Percentiles rank a stretch among this genome's conserved stretches.
Conservation (phyloP, 2,888 invertebrate genomes). For the Limnephilus lunatus region DNA sequence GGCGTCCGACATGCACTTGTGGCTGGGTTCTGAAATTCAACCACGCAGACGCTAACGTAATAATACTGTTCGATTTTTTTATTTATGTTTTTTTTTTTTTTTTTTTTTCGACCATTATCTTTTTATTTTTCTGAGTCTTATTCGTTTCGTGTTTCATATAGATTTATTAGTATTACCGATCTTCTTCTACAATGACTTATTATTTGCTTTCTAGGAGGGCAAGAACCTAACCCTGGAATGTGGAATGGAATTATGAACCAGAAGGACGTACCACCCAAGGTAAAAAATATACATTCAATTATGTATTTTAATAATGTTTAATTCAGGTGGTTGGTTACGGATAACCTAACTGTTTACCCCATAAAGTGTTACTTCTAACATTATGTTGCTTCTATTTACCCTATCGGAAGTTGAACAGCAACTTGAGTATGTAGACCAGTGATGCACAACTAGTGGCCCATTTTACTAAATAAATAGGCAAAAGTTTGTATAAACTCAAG, state of each 20-base stretch:
- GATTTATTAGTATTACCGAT: too few relatives aligned
- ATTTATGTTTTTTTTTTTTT: too few relatives aligned
- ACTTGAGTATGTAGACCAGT: neutral
- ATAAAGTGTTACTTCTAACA: too few relatives aligned
- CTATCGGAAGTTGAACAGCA: neutral
- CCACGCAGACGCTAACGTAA: too few relatives aligned
- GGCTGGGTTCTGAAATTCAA: too few relatives aligned
- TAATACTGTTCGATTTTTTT: too few relatives aligned
- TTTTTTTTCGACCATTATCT: too few relatives aligned
- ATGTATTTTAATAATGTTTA: neutral
- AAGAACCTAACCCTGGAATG: neutral
- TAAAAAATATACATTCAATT: neutral
- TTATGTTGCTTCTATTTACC: too few relatives aligned
- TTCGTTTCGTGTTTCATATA: too few relatives aligned
- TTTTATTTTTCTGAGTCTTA: too few relatives aligned
- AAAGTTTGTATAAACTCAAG: neutral
- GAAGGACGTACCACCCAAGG: neutral
- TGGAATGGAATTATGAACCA: neutral
- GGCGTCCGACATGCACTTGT: too few relatives aligned
- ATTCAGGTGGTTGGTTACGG: neutral
- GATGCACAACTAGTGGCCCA: neutral
- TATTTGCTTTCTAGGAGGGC: neutral
- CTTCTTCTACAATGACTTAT: neutral
- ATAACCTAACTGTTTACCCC: neutral
- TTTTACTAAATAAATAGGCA: neutral